Evolutionary conservation across 2,888 invertebrate genomes (phyloP), one percentile per base, ranked within the genome.

Genomic region (Bombylius major): DNA sequence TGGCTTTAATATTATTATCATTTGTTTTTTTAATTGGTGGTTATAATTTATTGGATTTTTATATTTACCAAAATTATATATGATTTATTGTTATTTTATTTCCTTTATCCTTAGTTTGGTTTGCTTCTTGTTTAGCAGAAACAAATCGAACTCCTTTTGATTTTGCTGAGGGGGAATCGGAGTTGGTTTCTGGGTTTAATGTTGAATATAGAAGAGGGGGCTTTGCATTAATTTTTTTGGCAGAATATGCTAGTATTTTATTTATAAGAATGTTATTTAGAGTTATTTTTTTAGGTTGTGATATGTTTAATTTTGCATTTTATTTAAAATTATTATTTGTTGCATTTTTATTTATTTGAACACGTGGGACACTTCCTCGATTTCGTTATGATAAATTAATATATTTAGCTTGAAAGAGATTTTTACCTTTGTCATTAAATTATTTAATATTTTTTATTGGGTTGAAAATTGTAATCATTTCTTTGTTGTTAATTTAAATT

Each of bases 141-240:
- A 81, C 82, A 67, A 86, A 85, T 79, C 84, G 84, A 0, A 82
- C 82, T 65, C 84, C 84, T 47, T 86, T 85, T 83, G 84, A 87
- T 82, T 86, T 87, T 81, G 82, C 84, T 53, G 87, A 87, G 55
- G 85, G 86, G 0, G 87, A 87, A 64, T 86, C 84, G 59, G 87
- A 88, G 63, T 78, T 87, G 73, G 85, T 87, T 63, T 86, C 84
- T 4, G 87, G 87, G 0, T 87, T 86, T 84, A 87, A 87, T 81
- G 75, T 84, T 62, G 87, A 88, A 61, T 87, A 84, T 78, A 80
- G 82, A 76, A 80, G 82, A 65, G 81, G 82, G 0, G 78, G 81
- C 11, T 85, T 86, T 83, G 81, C 82, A 55, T 78, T 85, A 73
- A 82, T 85, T 80, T 85, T 85, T 82, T 78, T 84, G 69, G 79